A percentile compares a stretch with the other conserved stretches of the same genome.
Conservation (phyloP, 2,888 invertebrate species). For the Vanessa cardui region DNA sequence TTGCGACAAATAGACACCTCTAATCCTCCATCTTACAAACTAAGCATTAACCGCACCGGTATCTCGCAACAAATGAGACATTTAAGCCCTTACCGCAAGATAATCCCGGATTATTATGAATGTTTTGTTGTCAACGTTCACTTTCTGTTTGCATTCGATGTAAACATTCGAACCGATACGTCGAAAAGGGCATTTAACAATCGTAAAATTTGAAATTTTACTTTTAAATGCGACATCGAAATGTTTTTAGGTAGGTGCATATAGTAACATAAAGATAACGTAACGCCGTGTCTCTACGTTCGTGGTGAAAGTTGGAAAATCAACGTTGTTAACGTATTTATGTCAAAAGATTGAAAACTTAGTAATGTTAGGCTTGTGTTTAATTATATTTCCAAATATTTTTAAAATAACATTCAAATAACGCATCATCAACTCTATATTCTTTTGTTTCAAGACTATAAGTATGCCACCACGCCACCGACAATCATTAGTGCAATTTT, state of each 20-base stretch:
- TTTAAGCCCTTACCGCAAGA: conserved; percentile 70
- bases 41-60: conserved; percentile 68
- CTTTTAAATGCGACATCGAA: conserved; percentile 45
- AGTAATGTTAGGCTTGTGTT: not conserved
- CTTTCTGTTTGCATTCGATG: conserved; percentile 57
- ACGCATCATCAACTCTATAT: not conserved
- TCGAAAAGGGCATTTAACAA: conserved; percentile 46
- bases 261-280: conserved; percentile 28
- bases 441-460: too few relatives aligned
- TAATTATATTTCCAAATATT: not conserved
- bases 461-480: too few relatives aligned
- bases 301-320: conserved; percentile 61
- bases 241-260: conserved; percentile 16
- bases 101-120: conserved; percentile 68
- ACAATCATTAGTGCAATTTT: too few relatives aligned
- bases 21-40: conserved; percentile 73
- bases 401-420: not conserved
- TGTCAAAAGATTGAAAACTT: conserved; percentile 43
- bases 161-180: conserved; percentile 54
- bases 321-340: conserved; percentile 59
- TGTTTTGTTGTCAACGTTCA: conserved; percentile 69
- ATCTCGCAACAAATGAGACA: conserved; percentile 71
- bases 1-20: conserved; percentile 64
- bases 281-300: conserved; percentile 33
- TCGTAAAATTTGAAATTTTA: conserved; percentile 47